phyloP scores from a whole-genome alignment of 2,888 invertebrate species.

The Seira musarum region DNA sequence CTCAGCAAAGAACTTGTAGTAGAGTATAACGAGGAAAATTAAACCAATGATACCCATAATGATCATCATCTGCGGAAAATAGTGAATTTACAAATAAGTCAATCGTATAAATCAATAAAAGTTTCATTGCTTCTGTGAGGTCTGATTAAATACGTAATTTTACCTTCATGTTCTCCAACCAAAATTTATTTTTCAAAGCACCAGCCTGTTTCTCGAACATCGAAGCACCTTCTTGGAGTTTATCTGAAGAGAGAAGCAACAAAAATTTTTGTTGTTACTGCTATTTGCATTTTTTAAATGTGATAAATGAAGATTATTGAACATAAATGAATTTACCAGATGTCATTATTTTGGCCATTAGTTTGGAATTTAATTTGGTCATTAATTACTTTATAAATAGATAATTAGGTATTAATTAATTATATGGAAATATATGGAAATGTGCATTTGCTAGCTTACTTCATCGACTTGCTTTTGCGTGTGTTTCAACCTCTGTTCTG shows the following conservation, averaged over 20 bases:
- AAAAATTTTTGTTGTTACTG: conserved; percentile 12
- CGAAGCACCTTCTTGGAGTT: conserved; percentile 92
- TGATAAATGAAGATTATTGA: no score
- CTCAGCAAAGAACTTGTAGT: conserved; percentile 52
- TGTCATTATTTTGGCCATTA: not conserved
- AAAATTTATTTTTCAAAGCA: conserved; percentile 95
- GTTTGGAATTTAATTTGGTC: not conserved
- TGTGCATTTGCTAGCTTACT: conserved; percentile 69
- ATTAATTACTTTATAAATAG: not conserved
- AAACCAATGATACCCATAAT: conserved; percentile 89
- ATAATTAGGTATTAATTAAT: not conserved
- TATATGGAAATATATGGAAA: not conserved
- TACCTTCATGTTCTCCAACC: conserved; percentile 96
- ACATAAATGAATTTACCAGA: not conserved
- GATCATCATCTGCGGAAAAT: conserved; percentile 86
- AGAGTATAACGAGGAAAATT: conserved; percentile 77
- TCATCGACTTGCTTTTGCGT: conserved; percentile 82
- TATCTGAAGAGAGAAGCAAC: conserved; percentile 77
- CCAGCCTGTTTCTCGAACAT: conserved; percentile 98
- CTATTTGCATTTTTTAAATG: no score
- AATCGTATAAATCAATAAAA: conserved; percentile 38
- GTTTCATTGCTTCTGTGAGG: no score
- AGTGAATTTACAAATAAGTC: no score
- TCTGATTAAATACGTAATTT: no score
- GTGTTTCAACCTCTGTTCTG: conserved; percentile 78